Evolutionary conservation across 1,140 invertebrate species (phyloP), one percentile per base, ranked within the genome.

Genomic region (Drosophila arawakana): DNA sequence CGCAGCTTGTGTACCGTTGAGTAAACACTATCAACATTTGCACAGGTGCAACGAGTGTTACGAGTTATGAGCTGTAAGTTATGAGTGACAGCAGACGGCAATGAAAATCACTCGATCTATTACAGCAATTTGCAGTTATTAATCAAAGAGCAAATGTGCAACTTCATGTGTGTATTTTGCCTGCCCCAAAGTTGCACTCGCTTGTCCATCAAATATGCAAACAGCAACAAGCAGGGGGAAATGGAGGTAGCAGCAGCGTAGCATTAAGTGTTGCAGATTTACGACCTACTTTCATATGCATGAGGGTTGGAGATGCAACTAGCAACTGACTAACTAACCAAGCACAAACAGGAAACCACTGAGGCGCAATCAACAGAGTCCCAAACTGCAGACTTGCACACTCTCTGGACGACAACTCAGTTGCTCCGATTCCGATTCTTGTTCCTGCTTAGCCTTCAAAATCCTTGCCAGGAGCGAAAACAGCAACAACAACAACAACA

Each of bases 211-310:
- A 85, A 85, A 78, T 79, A 85, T 85, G 81, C 81, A 15, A 85
- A 79, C 62, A 67, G 75, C 69, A 73, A 59, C 61, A 52, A 46
- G 47, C 57, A 4, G 18, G 25, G 25, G 25, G 25, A 4, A 30
- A 3, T 5, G 25, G 6, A 6, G 3, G 25, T 37, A 58, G n/a
- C 47, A 68, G 15, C 54, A 61, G 37, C 43, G 21, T 3, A 37
- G 73, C 46, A 61, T 59, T 57, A 54, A 70, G 72, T 76, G 69
- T 44, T 71, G 57, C 75, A 85, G 82, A 85, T 85, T 85, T 85
- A 86, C 83, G 83, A 86, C 83, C 80, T 80, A 89, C 83, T 86
- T 86, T 86, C 84, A 77, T 84, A 86, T 86, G 82, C 82, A 85
- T 88, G 83, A 85, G 83, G 81, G 82, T 80, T 82, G 82, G 76